Evolutionary conservation across 2,888 invertebrate species (phyloP).

Genomic region (Eristalis arbustorum): DNA sequence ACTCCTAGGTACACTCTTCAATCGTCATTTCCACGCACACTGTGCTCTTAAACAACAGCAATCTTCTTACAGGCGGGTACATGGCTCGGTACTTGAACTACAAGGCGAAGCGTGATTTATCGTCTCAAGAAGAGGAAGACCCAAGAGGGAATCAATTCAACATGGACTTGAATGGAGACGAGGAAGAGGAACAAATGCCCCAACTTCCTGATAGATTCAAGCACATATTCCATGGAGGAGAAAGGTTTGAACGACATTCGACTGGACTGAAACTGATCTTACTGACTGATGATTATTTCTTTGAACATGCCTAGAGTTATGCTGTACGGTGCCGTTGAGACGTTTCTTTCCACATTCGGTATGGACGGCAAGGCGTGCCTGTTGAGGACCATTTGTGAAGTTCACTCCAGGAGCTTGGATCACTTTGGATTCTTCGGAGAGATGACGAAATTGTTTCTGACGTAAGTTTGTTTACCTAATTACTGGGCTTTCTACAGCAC

Average conservation of each 20-base stretch:
- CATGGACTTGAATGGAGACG: constrained; percentile 38
- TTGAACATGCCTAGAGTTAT: constrained; percentile 82
- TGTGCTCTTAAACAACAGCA: neutral
- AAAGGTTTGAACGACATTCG: constrained; percentile 81
- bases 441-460: constrained; percentile 89
- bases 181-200: constrained; percentile 74
- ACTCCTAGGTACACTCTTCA: constrained; percentile 81
- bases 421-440: constrained; percentile 92
- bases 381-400: constrained; percentile 91
- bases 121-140: constrained; percentile 76
- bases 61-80: constrained; percentile 83
- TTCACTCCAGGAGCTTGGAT: constrained; percentile 88
- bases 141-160: constrained; percentile 19
- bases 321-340: constrained; percentile 89
- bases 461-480: constrained; percentile 82
- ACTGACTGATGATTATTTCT: neutral
- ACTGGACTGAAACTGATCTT: neutral
- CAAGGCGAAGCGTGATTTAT: constrained; percentile 80
- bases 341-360: constrained; percentile 89
- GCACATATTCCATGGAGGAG: constrained; percentile 89
- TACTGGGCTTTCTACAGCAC: too few relatives aligned
- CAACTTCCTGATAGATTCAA: constrained; percentile 80
- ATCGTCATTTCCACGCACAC: neutral
- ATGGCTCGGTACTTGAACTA: constrained; percentile 86
- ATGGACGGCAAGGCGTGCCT: constrained; percentile 91